These are phyloP conservation scores for Cichlasoma orientale DNA, from an alignment of 2,797 vertebrate genomes.

Conservation along the genomic window DNA sequence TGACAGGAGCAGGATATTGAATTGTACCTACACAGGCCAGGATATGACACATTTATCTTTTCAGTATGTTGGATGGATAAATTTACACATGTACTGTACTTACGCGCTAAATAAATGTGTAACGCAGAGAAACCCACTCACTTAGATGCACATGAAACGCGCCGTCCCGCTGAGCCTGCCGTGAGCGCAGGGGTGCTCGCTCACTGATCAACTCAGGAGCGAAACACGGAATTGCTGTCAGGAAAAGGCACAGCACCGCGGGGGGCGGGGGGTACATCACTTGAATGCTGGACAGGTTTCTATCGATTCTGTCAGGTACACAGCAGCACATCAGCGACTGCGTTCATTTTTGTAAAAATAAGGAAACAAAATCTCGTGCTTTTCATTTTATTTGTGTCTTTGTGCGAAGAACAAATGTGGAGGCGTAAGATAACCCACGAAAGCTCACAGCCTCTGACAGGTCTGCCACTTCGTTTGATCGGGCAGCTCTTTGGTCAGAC, in stretches of 20 bases:
- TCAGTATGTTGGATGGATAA: background rate
- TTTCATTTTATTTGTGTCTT: background rate
- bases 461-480: background rate
- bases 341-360: conserved; percentile 4
- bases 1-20: conserved; percentile 37
- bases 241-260: conserved; percentile 9
- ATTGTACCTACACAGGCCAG: conserved; percentile 50
- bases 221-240: conserved; percentile 39
- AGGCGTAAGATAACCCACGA: background rate
- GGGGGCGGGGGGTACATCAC: background rate
- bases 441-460: background rate
- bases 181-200: conserved; percentile 16
- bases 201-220: conserved; percentile 33
- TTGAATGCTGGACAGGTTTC: conserved; percentile 11
- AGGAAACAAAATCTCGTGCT: conserved; percentile 2
- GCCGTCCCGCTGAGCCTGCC: background rate
- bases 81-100: conserved; percentile 4
- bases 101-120: conserved; percentile 1
- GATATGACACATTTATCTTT: conserved; percentile 39
- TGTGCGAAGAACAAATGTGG: background rate
- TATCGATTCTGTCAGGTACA: conserved; percentile 1
- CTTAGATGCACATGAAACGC: background rate
- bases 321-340: background rate
- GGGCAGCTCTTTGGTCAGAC: conserved; percentile 8
- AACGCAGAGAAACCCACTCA: background rate